These are phyloP conservation scores for Sycophila sp. DNA, from an alignment of 1,140 invertebrate species.

Conservation along the genomic window DNA sequence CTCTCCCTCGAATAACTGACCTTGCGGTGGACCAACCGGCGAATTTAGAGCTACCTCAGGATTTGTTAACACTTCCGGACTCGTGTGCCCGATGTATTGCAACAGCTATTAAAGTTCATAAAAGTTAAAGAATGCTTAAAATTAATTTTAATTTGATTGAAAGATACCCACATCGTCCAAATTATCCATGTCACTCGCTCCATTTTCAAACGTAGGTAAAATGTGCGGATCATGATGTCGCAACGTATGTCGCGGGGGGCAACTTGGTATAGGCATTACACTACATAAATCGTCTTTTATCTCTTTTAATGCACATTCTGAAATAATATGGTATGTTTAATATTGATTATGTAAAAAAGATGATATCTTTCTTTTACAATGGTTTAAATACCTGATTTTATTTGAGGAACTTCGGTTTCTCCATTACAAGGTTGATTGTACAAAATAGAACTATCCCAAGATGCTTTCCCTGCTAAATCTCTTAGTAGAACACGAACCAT, in stretches of 20 bases:
- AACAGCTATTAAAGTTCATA: constrained; percentile 71
- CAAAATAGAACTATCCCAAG: constrained; percentile 93
- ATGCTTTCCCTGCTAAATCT: constrained; percentile 95
- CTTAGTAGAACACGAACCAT: constrained; percentile 86
- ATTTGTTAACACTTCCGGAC: constrained; percentile 87
- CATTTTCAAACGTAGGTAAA: constrained; percentile 83
- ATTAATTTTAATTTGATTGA: constrained; percentile 37
- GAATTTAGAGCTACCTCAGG: constrained; percentile 77
- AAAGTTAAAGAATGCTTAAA: constrained; percentile 40
- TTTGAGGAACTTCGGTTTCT: constrained; percentile 45
- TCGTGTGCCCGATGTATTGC: constrained; percentile 90
- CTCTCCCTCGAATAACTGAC: constrained; percentile 79
- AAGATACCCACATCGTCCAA: constrained; percentile 83
- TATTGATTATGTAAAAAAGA: neutral
- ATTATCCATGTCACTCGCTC: constrained; percentile 90
- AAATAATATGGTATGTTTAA: constrained; percentile 28
- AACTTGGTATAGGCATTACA: constrained; percentile 53
- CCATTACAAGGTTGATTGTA: constrained; percentile 75
- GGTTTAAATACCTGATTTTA: constrained; percentile 47
- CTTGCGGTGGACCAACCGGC: constrained; percentile 75
- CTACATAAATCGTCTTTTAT: constrained; percentile 56
- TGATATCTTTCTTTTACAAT: neutral
- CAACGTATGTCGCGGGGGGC: constrained; percentile 73
- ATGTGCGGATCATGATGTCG: constrained; percentile 76
- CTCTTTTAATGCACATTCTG: constrained; percentile 49